Evolutionary conservation across 2,797 vertebrate species (phyloP).

Genomic region (Acipenser transmontanus): DNA sequence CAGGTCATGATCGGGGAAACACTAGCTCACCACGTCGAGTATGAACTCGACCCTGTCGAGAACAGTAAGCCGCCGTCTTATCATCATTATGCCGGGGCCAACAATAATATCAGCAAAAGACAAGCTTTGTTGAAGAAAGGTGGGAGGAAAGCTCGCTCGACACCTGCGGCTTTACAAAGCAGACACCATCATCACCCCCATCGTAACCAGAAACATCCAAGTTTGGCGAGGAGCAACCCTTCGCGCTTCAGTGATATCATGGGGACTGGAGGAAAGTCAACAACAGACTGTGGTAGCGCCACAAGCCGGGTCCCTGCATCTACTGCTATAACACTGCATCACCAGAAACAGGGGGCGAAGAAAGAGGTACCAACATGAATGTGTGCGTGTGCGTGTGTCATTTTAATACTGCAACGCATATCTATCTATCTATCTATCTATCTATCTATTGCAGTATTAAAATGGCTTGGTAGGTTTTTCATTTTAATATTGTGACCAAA

Average conservation of each 20-base stretch:
- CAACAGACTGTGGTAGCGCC: constrained; percentile 8
- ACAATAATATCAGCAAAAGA: constrained; percentile 26
- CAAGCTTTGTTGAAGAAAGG: constrained; percentile 35
- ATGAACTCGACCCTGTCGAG: constrained; percentile 29
- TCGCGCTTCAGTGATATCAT: constrained; percentile 27
- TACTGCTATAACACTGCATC: constrained; percentile 20
- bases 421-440: too few relatives aligned
- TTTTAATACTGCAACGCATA: too few relatives aligned
- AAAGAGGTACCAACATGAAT: constrained; percentile 27
- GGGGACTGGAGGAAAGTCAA: constrained; percentile 1
- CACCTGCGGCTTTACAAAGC: constrained; percentile 20
- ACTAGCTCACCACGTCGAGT: constrained; percentile 22
- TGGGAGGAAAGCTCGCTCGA: constrained; percentile 21
- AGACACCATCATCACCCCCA: constrained; percentile 21
- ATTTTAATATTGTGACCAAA: too few relatives aligned
- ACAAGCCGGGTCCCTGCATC: background rate
- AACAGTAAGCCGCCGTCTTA: constrained; percentile 22
- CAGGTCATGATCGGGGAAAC: constrained; percentile 35
- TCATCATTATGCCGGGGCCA: constrained; percentile 2
- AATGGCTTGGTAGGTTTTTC: too few relatives aligned
- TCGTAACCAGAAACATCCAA: constrained; percentile 23
- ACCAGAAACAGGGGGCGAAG: constrained; percentile 25
- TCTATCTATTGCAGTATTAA: too few relatives aligned
- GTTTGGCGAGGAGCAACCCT: constrained; percentile 17
- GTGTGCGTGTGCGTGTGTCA: too few relatives aligned